Evolutionary conservation across 2,797 vertebrate genomes (phyloP), one percentile per base, ranked within the genome.

Genomic region (Hoplostethus atlanticus): DNA sequence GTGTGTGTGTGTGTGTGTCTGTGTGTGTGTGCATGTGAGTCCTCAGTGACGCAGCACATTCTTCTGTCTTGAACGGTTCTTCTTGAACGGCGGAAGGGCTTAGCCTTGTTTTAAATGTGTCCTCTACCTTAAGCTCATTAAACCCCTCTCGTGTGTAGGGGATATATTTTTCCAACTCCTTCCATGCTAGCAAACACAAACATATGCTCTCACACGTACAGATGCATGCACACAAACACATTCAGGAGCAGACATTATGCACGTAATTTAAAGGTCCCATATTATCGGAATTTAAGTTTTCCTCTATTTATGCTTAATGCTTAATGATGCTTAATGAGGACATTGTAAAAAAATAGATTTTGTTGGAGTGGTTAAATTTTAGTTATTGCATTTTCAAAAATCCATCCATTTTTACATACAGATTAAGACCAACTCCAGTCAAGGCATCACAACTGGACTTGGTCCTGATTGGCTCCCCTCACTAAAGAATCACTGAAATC

Each of bases 21-120:
- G 36, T 50, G n/a, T 25, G 15, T 61, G 40, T 70, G 55, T 13
- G 53, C 57, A 47, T 52, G 47, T 11, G 7, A 57, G 55, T 69
- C 28, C 62, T 61, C 40, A 0, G 61, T 85, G 72, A 87, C 30
- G 17, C 64, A 38, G 71, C 80, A 64, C n/a, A 28, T 84, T 71
- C 46, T 54, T 61, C 42, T 55, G 51, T 10, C 34, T 82, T 73
- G 83, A 86, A 76, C n/a, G 61, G 38, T 44, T 71, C 71, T 48
- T 71, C 76, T 78, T 76, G 25, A 79, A 66, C 64, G 38, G 62
- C 28, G 15, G 67, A 89, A 84, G 71, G 68, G 84, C 70, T 89
- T 86, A 74, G 65, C 68, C 64, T 73, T 28, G 48, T 84, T 82
- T 84, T 76, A 75, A 78, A 83, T 21, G 21, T 42, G 54, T 57